These are phyloP conservation scores for Drosophila putrida DNA, from an alignment of 2,888 invertebrate species.

Conservation along the genomic window DNA sequence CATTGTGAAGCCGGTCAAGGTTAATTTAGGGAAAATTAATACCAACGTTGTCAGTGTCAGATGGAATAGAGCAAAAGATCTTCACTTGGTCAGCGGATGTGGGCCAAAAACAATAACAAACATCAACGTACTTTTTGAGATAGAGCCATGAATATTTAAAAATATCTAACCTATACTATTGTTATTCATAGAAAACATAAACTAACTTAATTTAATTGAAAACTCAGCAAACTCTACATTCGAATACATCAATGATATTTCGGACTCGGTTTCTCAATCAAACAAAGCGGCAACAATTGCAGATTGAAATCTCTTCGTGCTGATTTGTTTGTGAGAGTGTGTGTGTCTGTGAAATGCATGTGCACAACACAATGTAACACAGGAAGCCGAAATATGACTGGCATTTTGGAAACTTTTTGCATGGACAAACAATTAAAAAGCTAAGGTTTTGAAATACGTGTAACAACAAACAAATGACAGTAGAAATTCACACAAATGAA, in stretches of 20 bases:
- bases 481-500: constrained; percentile 79
- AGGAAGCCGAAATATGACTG: constrained; percentile 77
- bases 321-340: constrained; percentile 1
- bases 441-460: constrained; percentile 70
- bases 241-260: constrained; percentile 30
- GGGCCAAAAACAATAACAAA: constrained; percentile 65
- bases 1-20: constrained; percentile 82
- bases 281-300: constrained; percentile 61
- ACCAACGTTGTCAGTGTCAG: constrained; percentile 62
- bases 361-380: constrained; percentile 25
- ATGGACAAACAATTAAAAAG: constrained; percentile 71
- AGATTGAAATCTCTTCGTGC: constrained; percentile 57
- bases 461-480: constrained; percentile 78
- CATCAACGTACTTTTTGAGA: constrained; percentile 9
- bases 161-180: constrained; percentile 1
- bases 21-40: constrained; percentile 75
- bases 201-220: constrained; percentile 65
- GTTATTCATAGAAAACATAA: constrained; percentile 31
- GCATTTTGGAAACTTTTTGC: constrained; percentile 80
- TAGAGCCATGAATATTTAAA: constrained; percentile 16
- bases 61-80: constrained; percentile 59
- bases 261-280: constrained; percentile 70
- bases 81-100: constrained; percentile 71
- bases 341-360: constrained; percentile 22
- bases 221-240: constrained; percentile 16